A percentile compares a stretch with the other conserved stretches of the same genome.
phyloP scores from a whole-genome alignment of 2,888 invertebrate species.

The Pseudoips prasinana region DNA sequence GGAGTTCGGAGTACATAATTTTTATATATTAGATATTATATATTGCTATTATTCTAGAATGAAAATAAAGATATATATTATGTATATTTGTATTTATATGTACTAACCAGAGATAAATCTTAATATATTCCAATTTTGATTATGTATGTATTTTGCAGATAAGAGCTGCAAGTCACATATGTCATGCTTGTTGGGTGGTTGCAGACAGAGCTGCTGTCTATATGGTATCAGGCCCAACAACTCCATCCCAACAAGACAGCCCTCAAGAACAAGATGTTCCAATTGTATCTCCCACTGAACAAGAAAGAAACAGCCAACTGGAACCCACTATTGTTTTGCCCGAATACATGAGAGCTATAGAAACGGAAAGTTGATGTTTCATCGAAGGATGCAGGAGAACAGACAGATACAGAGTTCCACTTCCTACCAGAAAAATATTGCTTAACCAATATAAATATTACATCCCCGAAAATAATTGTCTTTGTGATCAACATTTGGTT shows the following conservation, averaged over 20 bases:
- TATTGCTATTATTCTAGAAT: neutral
- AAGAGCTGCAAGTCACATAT: slow-evolving; percentile 4
- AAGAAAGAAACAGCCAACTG: slow-evolving; percentile 1
- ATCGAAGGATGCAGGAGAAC: slow-evolving; percentile 16
- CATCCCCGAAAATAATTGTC: too few species aligned
- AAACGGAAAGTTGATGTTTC: slow-evolving; percentile 15
- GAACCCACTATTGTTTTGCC: slow-evolving; percentile 10
- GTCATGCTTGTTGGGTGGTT: slow-evolving; percentile 12
- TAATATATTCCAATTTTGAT: neutral
- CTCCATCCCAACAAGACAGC: slow-evolving; percentile 2
- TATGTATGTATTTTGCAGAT: slow-evolving; percentile 3
- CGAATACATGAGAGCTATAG: too few species aligned
- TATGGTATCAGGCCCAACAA: slow-evolving; percentile 4
- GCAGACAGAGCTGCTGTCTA: slow-evolving; percentile 11
- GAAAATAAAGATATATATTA: neutral
- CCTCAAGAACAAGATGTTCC: neutral
- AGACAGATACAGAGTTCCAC: slow-evolving; percentile 15
- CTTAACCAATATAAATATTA: too few species aligned
- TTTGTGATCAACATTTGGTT: neutral
- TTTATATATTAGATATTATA: neutral
- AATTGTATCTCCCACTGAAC: neutral
- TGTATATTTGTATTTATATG: neutral
- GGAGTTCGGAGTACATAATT: too few species aligned
- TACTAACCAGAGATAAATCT: neutral
- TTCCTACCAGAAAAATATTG: slow-evolving; percentile 13